Conservation (phyloP, 2,797 vertebrate genomes). For the Lophura swinhoii region DNA sequence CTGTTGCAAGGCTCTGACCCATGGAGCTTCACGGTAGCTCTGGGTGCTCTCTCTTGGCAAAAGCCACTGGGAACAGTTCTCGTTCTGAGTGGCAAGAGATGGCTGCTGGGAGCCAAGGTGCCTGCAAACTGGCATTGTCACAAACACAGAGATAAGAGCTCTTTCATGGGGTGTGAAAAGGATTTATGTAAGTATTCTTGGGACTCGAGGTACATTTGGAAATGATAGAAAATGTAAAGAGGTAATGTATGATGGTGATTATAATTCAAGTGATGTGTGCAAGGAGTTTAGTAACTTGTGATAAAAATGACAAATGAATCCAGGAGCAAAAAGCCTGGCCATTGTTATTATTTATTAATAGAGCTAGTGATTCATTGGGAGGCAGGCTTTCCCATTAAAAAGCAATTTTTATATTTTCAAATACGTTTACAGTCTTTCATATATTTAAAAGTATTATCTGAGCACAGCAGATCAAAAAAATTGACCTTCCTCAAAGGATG, state of each 20-base stretch:
- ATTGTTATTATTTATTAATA: conserved; percentile 23
- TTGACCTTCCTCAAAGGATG: background rate
- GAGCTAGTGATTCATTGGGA: background rate
- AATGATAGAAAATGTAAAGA: background rate
- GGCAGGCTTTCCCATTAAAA: background rate
- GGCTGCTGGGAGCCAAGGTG: background rate
- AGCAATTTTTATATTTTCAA: background rate
- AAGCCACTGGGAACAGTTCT: conserved; percentile 9
- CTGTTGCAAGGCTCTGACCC: background rate
- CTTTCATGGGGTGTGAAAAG: background rate
- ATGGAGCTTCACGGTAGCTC: background rate
- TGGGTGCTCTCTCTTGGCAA: background rate
- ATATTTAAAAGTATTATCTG: background rate
- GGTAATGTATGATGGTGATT: background rate
- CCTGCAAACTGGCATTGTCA: background rate
- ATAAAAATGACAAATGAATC: conserved; percentile 8
- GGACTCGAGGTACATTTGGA: background rate
- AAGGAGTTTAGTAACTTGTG: conserved; percentile 5
- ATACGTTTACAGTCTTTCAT: background rate
- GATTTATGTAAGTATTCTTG: background rate
- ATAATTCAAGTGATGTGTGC: background rate
- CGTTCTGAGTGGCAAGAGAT: background rate
- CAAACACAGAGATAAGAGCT: background rate
- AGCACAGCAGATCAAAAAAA: background rate
- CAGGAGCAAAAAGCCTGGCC: background rate